A percentile compares a stretch with the other conserved stretches of the same genome.
These are phyloP conservation scores for Aurelia aurita complex sp. Pacific DNA, from an alignment of 30 jellyfish, hydroid and myxozoan genomes.

Conservation along the genomic window DNA sequence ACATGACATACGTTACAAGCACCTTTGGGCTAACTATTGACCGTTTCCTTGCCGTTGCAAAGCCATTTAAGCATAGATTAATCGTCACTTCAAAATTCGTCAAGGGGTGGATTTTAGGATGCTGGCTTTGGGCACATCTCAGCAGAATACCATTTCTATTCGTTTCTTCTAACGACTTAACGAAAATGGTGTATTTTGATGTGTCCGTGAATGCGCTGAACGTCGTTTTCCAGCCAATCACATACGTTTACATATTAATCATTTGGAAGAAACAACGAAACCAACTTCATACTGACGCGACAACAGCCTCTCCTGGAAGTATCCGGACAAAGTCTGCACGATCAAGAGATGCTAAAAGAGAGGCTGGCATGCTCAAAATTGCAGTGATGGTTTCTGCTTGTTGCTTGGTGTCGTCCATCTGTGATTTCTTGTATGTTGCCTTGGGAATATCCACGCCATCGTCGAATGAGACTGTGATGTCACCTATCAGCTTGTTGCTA, in stretches of 20 bases:
- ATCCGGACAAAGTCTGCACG: constrained; percentile 25
- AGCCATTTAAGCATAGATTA: constrained; percentile 56
- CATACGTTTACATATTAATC: constrained; percentile 35
- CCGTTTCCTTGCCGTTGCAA: too few relatives aligned
- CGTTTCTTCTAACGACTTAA: constrained; percentile 13
- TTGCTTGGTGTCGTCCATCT: constrained; percentile 45
- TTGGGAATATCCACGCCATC: constrained; percentile 61
- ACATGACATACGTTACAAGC: too few relatives aligned
- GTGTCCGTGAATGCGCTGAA: constrained; percentile 38
- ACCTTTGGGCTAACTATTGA: too few relatives aligned
- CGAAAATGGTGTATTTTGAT: constrained; percentile 40
- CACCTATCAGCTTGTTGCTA: constrained; percentile 61
- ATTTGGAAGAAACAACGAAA: constrained; percentile 25
- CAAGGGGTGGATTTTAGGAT: background rate
- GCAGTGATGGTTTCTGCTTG: constrained; percentile 30
- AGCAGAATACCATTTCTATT: constrained; percentile 59
- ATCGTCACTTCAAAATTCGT: constrained; percentile 33
- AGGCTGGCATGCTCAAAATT: constrained; percentile 42
- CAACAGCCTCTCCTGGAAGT: background rate
- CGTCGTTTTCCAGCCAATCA: constrained; percentile 52
- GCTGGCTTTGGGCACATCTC: constrained; percentile 45
- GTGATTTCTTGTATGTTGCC: constrained; percentile 44
- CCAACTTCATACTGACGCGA: too few relatives aligned
- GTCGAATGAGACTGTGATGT: constrained; percentile 37
- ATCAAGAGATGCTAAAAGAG: constrained; percentile 31